phyloP scores from a whole-genome alignment of 2,113 vertebrate species.

The Aptenodytes patagonicus region DNA sequence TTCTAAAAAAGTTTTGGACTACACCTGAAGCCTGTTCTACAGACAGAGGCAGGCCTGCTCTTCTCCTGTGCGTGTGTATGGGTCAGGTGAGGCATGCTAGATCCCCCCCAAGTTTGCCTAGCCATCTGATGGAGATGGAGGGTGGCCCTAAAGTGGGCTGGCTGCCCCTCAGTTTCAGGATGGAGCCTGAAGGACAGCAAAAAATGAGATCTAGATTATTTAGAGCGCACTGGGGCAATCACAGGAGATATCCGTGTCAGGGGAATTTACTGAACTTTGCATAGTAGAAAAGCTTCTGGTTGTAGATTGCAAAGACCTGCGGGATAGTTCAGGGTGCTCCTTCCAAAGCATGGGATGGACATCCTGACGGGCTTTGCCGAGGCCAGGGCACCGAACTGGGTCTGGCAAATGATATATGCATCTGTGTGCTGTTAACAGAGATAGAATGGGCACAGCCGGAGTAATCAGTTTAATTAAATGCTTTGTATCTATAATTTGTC shows the following conservation, averaged over 20 bases:
- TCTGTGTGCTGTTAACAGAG: not conserved
- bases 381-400: not conserved
- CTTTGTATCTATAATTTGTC: constrained; percentile 11
- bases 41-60: not conserved
- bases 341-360: not conserved
- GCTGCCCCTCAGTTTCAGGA: not conserved
- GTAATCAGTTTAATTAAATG: constrained; percentile 26
- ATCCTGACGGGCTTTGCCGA: not conserved
- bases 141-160: not conserved
- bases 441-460: not conserved
- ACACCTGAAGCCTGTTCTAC: not conserved
- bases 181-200: not conserved
- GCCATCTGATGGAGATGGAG: not conserved
- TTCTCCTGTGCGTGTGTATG: not conserved
- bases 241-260: not conserved
- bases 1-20: not conserved
- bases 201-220: not conserved
- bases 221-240: not conserved
- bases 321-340: not conserved
- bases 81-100: not conserved
- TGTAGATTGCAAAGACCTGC: not conserved
- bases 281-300: not conserved
- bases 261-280: not conserved
- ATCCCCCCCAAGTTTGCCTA: not conserved
- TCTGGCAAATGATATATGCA: not conserved